phyloP scores from a whole-genome alignment of 30 jellyfish, hydroid and myxozoan species.

The Catostylus mosaicus region DNA sequence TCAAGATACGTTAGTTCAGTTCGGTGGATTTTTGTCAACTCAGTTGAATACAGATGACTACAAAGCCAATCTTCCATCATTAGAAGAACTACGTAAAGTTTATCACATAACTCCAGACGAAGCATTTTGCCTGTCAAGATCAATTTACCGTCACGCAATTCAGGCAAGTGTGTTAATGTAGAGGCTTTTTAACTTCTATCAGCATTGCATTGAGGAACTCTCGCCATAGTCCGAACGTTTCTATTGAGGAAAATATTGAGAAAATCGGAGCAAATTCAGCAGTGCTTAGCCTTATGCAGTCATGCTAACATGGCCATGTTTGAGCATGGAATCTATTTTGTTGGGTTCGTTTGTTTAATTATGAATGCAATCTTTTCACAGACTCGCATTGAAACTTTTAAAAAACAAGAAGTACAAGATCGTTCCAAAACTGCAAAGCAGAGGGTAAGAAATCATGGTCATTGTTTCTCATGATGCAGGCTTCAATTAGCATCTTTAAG shows the following conservation, averaged over 20 bases:
- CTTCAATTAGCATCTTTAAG: too few species aligned
- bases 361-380: background rate
- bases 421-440: conserved; percentile 64
- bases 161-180: conserved; percentile 51
- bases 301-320: too few species aligned
- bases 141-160: conserved; percentile 81
- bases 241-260: background rate
- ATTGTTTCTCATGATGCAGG: too few species aligned
- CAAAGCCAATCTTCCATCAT: conserved; percentile 82
- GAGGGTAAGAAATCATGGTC: too few species aligned
- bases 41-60: conserved; percentile 92
- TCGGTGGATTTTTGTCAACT: conserved; percentile 96
- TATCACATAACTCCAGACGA: conserved; percentile 96
- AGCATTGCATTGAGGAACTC: too few species aligned
- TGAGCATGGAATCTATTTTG: too few species aligned
- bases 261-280: background rate
- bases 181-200: background rate
- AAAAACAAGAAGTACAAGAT: conserved; percentile 65
- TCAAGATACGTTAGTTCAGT: conserved; percentile 96
- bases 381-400: conserved; percentile 70
- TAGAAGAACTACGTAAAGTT: conserved; percentile 81
- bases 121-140: conserved; percentile 89
- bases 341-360: too few species aligned
- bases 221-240: background rate
- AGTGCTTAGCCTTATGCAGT: too few species aligned